These are phyloP conservation scores for Caenorhabditis sulstoni DNA, from an alignment of 2,888 invertebrate species.

Conservation along the genomic window DNA sequence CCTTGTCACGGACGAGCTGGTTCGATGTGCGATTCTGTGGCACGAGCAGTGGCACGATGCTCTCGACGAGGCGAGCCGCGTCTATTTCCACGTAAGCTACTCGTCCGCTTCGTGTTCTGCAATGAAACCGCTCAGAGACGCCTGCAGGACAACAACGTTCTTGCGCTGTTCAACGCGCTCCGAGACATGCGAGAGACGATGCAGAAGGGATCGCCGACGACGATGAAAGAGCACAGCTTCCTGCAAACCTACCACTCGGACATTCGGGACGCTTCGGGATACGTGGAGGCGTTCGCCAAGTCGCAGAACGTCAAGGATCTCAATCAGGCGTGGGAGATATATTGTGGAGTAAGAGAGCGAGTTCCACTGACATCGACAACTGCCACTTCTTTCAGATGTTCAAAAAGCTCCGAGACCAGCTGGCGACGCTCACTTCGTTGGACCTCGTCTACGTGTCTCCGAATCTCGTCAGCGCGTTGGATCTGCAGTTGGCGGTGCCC, in stretches of 20 bases:
- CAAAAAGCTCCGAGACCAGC: slow-evolving; percentile 93
- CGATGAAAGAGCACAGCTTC: slow-evolving; percentile 96
- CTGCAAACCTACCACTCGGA: slow-evolving; percentile 95
- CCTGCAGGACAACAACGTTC: slow-evolving; percentile 93
- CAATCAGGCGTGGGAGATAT: slow-evolving; percentile 96
- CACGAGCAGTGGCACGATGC: slow-evolving; percentile 99
- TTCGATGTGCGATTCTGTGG: slow-evolving; percentile 93
- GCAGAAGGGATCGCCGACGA: slow-evolving; percentile 91
- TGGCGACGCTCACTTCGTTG: slow-evolving; percentile 85
- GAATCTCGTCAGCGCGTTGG: slow-evolving; percentile 83
- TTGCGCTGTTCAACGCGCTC: slow-evolving; percentile 95
- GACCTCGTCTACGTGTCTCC: slow-evolving; percentile 93
- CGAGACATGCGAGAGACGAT: slow-evolving; percentile 95
- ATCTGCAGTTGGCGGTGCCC: slow-evolving; percentile 96
- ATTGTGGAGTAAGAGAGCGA: slow-evolving; percentile 87
- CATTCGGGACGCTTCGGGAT: slow-evolving; percentile 93
- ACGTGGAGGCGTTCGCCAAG: slow-evolving; percentile 92
- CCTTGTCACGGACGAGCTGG: slow-evolving; percentile 90
- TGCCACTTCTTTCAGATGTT: slow-evolving; percentile 85
- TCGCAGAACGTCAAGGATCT: slow-evolving; percentile 92
- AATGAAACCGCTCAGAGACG: slow-evolving; percentile 41
- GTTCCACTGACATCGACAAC: background rate
- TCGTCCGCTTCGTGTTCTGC: background rate
- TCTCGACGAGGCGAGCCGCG: slow-evolving; percentile 83
- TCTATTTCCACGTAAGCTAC: slow-evolving; percentile 89